Percentiles rank a stretch among this genome's conserved stretches.
phyloP scores from a whole-genome alignment of 2,113 vertebrate species.

The Cettia cetti region DNA sequence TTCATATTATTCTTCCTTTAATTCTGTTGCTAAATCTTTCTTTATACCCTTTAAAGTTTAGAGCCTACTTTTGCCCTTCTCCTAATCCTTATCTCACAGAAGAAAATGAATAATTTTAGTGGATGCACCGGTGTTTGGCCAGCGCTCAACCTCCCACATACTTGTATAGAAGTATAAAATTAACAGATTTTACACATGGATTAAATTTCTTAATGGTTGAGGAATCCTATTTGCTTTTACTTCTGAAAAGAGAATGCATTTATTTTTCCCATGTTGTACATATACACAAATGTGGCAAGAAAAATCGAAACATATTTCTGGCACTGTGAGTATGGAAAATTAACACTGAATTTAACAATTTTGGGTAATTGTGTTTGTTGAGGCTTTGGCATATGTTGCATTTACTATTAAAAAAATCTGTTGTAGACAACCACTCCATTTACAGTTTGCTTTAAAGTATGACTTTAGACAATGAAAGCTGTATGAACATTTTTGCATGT shows the following conservation, averaged over 20 bases:
- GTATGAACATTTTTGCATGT: not conserved
- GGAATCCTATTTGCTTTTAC: not conserved
- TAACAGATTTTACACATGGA: not conserved
- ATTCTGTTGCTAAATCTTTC: not conserved
- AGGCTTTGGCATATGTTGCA: not conserved
- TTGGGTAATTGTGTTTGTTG: not conserved
- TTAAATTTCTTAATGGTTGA: not conserved
- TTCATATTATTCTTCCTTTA: not conserved
- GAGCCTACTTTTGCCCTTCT: not conserved
- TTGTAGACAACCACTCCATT: not conserved
- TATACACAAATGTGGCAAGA: not conserved
- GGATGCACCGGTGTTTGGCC: not conserved
- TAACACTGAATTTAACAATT: not conserved
- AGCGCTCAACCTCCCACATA: not conserved
- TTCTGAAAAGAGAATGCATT: not conserved
- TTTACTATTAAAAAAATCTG: not conserved
- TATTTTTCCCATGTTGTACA: not conserved
- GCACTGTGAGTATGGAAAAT: not conserved
- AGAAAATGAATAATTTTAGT: not conserved
- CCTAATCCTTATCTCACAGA: not conserved
- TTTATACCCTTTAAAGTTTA: not conserved
- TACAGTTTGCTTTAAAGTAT: not conserved
- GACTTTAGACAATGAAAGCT: not conserved
- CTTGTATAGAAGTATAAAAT: not conserved
- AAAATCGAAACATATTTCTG: not conserved